Conservation (phyloP, 1,140 invertebrate species). For the Cryptotermes secundus region DNA sequence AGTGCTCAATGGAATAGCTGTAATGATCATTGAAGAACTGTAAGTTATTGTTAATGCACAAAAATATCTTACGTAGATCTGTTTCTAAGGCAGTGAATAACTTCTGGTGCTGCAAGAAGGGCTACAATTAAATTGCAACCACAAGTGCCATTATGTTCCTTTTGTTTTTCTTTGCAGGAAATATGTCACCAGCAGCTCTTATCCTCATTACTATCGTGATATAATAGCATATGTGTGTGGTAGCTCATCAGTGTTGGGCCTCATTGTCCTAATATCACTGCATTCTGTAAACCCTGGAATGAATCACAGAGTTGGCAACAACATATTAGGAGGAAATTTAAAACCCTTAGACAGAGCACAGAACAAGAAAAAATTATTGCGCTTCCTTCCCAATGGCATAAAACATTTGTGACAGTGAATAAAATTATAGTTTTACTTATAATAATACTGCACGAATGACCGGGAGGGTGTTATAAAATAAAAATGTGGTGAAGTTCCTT, state of each 20-base stretch:
- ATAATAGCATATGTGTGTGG: slow-evolving; percentile 75
- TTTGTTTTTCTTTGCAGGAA: slow-evolving; percentile 19
- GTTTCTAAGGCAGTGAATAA: neutral
- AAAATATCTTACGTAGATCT: neutral
- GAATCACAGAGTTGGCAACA: neutral
- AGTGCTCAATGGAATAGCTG: slow-evolving; percentile 82
- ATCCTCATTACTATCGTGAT: slow-evolving; percentile 65
- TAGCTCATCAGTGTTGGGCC: slow-evolving; percentile 66
- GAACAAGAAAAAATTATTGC: neutral
- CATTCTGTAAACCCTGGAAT: neutral
- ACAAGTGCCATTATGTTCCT: neutral
- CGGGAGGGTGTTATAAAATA: too few species aligned
- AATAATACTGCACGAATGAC: too few species aligned
- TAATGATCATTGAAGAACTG: slow-evolving; percentile 82
- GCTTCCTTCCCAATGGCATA: neutral
- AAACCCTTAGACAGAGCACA: neutral
- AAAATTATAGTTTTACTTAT: too few species aligned
- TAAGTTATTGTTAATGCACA: slow-evolving; percentile 47
- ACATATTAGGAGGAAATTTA: neutral
- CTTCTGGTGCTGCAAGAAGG: neutral
- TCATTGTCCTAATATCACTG: slow-evolving; percentile 41
- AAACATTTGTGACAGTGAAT: neutral
- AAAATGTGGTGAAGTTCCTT: too few species aligned
- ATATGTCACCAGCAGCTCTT: slow-evolving; percentile 4
- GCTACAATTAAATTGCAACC: neutral